Percentiles rank a stretch among this genome's conserved stretches.
These are phyloP conservation scores for Rhingia campestris DNA, from an alignment of 2,888 invertebrate genomes.

Conservation along the genomic window DNA sequence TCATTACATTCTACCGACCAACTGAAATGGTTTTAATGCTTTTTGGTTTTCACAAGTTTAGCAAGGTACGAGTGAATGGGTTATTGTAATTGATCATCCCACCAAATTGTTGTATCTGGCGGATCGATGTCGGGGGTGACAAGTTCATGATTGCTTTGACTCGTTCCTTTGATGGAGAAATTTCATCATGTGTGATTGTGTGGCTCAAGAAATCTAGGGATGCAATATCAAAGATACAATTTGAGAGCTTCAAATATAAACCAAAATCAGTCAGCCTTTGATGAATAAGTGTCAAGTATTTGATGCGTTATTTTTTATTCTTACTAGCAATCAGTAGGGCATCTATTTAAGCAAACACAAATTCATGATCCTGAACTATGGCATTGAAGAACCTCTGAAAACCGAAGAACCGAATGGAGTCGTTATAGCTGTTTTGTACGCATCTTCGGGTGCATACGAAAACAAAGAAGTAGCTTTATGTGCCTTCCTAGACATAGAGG, in stretches of 20 bases:
- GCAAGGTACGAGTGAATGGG: conserved; percentile 48
- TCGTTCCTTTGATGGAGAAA: conserved; percentile 62
- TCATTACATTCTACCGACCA: conserved; percentile 36
- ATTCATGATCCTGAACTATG: conserved; percentile 69
- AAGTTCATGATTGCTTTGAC: conserved; percentile 70
- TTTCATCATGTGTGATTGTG: conserved; percentile 61
- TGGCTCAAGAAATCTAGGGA: conserved; percentile 10
- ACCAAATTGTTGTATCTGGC: conserved; percentile 58
- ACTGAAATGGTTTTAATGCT: conserved; percentile 18
- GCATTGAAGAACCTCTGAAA: conserved; percentile 47
- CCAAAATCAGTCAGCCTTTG: conserved; percentile 56
- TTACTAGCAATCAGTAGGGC: conserved; percentile 73
- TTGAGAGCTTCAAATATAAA: neutral
- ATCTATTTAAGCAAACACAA: conserved; percentile 73
- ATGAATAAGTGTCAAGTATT: conserved; percentile 63
- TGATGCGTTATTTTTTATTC: conserved; percentile 73
- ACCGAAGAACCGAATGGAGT: conserved; percentile 79
- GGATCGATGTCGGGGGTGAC: conserved; percentile 42
- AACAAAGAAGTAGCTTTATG: too few species aligned
- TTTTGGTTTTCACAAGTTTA: conserved; percentile 29
- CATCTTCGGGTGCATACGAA: conserved; percentile 26
- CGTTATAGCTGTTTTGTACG: conserved; percentile 66
- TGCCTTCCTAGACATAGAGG: too few species aligned
- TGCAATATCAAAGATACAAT: neutral
- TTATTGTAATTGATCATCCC: conserved; percentile 63